These are phyloP conservation scores for Epinotia brunnichana DNA, from an alignment of 2,888 invertebrate species.

Conservation along the genomic window DNA sequence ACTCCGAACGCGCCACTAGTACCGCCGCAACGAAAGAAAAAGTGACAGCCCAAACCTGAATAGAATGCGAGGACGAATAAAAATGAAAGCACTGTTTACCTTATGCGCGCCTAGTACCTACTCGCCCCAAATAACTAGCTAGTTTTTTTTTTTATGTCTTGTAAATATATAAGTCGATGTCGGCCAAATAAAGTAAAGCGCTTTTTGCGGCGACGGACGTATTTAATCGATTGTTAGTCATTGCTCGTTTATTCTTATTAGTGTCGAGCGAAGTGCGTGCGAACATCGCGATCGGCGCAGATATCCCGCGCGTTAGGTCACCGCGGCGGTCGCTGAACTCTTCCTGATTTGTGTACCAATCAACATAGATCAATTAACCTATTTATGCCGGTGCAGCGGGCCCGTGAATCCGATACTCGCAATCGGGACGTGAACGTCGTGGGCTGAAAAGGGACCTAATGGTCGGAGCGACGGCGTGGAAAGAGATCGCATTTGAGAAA, in stretches of 20 bases:
- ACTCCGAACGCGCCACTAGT: constrained; percentile 53
- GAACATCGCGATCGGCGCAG: constrained; percentile 61
- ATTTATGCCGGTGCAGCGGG: constrained; percentile 46
- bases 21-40: constrained; percentile 78
- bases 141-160: constrained; percentile 28
- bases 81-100: constrained; percentile 74
- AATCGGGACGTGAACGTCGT: constrained; percentile 51
- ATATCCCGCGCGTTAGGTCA: constrained; percentile 68
- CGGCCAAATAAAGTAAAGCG: constrained; percentile 36
- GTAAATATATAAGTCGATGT: background rate
- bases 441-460: constrained; percentile 56
- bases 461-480: constrained; percentile 60
- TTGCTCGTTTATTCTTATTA: constrained; percentile 54
- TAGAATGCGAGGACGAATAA: constrained; percentile 81
- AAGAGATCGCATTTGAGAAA: constrained; percentile 60
- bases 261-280: constrained; percentile 57
- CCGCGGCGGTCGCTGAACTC: constrained; percentile 61
- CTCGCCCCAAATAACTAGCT: constrained; percentile 32
- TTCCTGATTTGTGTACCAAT: constrained; percentile 53
- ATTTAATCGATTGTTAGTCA: constrained; percentile 56
- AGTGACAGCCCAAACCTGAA: constrained; percentile 82
- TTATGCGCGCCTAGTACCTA: constrained; percentile 46
- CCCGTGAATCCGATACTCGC: constrained; percentile 51
- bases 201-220: constrained; percentile 38
- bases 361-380: constrained; percentile 58